Evolutionary conservation across 2,888 invertebrate species (phyloP), one percentile per base, ranked within the genome.

Genomic region (Epsilonema sp.): DNA sequence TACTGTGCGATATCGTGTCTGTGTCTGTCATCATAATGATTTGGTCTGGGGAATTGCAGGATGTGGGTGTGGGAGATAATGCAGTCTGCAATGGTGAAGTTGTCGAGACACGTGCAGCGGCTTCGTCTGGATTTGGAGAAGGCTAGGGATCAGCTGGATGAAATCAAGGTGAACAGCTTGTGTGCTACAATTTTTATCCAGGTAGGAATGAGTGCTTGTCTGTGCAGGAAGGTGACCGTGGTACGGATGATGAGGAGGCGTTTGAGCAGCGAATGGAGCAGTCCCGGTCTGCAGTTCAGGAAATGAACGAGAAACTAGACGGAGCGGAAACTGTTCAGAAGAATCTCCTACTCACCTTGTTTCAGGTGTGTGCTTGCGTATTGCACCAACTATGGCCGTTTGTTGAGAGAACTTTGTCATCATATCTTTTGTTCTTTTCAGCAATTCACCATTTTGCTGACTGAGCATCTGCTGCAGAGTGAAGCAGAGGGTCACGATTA

Each of bases 401-500:
- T n/a, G n/a, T n/a, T n/a, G n/a, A n/a, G n/a, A n/a, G n/a, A n/a
- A n/a, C n/a, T n/a, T n/a, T n/a, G n/a, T n/a, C n/a, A n/a, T 31
- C 8, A 31, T 31, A 31, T 31, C 31, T 8, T 11, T 31, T 31
- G 31, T 16, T 31, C 50, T 26, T 66, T 66, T 23, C 66, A 78
- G 75, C 76, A 92, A 50, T 94, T 97, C 71, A 92, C 92, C 56
- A 90, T 92, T 82, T 84, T 90, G 58, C 73, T 97, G 54, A 87
- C 89, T 0, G 90, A 94, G 67, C 90, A 94, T 72, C 75, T 94
- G 58, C 83, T 85, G 46, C 74, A 82, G 49, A 83, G 83, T 65
- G 92, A 94, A 68, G 83, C 85, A 1, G 87, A 90, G 70, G 85
- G 83, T 16, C 76, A 79, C 52, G 86, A 89, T 70, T 84, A 82